Base-by-base conservation (phyloP, 2,113 vertebrate species). In the Sclerurus mexicanus region DNA sequence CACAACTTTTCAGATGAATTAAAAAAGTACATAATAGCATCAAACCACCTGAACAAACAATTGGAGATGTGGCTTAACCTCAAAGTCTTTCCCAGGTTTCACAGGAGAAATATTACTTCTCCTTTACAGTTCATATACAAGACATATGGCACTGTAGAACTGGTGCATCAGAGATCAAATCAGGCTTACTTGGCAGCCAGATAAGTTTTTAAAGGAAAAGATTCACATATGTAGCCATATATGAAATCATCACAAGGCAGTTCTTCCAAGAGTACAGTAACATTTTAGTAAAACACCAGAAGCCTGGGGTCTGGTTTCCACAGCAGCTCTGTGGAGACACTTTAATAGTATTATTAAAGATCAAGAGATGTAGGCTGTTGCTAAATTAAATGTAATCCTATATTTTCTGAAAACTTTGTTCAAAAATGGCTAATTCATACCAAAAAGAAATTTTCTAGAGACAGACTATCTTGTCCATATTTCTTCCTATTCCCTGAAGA, bases 41-140 rank as follows among this genome's bases (percentile, higher is more conserved):
- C 72, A 93, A 90, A 68, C 59, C 76, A 96, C 64, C 47, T 95
- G 76, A 96, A 96, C 31, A 95, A 98, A 96, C 60, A 96, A 35
- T 19, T 64, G 71, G 39, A 71, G 35, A 28, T 12, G 2, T 55
- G 14, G 17, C 25, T 92, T 76, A 85, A 21, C 53, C 84, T 56
- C 30, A 31, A 24, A 73, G 33, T 60, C 56, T 88, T 96, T 91
- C 39, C 69, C 44, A 67, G 59, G 9, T 73, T 96, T 74, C 71
- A 89, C 24, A 64, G 42, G 53, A 87, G 73, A 68, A 89, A 80
- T 55, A 55, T 24, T 71, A 20, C 52, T 86, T 92, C 71, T 94
- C 71, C 44, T 90, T 88, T 79, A 37, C 9, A 47, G 24, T 35
- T 87, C 21, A 71, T 31, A 27, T 40, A 14, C 82, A 74, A 79